These are phyloP conservation scores for Eurosta solidaginis DNA, from an alignment of 1,140 invertebrate species.

Conservation along the genomic window DNA sequence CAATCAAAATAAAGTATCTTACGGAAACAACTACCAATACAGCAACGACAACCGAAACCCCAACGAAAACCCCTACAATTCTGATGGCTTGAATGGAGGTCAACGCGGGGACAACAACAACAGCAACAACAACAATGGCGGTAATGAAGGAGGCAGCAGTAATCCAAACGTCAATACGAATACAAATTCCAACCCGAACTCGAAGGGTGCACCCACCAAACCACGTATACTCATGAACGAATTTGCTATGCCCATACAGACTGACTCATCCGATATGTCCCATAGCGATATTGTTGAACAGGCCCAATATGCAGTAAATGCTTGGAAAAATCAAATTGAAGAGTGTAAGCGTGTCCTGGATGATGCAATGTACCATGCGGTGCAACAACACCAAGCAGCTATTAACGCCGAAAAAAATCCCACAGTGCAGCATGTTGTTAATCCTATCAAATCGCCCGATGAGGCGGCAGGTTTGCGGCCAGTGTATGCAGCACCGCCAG, in stretches of 20 bases:
- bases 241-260: neutral
- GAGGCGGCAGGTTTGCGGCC: neutral
- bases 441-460: neutral
- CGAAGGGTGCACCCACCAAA: neutral
- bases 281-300: neutral
- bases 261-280: neutral
- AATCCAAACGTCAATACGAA: conserved; percentile 10
- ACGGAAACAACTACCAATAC: neutral
- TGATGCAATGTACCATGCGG: neutral
- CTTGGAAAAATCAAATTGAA: conserved; percentile 8
- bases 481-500: neutral
- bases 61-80: neutral
- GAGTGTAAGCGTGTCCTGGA: neutral
- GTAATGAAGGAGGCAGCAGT: neutral
- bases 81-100: neutral
- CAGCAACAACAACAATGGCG: neutral
- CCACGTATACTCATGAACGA: neutral
- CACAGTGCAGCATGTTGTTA: neutral
- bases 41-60: neutral
- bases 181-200: neutral
- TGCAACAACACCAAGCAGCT: neutral
- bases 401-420: neutral
- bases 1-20: neutral
- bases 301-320: neutral
- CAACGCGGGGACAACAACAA: neutral